These are phyloP conservation scores for Trichacis sp. DNA, from an alignment of 2,888 invertebrate genomes.

Conservation along the genomic window DNA sequence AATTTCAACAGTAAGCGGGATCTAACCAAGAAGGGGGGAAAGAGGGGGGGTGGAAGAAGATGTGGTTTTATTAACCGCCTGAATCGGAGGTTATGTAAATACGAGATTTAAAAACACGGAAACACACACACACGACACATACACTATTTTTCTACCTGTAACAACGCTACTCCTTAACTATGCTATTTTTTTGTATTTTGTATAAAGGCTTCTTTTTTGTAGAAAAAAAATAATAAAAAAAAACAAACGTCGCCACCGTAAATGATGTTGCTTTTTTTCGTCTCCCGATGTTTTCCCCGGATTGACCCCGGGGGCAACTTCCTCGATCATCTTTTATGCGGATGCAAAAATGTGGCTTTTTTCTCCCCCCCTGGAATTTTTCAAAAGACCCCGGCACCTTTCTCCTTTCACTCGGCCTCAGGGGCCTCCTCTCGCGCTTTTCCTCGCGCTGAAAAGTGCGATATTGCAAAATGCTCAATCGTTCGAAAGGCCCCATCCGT, in stretches of 20 bases:
- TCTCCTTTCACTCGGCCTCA: constrained; percentile 64
- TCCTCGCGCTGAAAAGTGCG: constrained; percentile 46
- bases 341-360: constrained; percentile 26
- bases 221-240: constrained; percentile 64
- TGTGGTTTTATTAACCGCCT: no score
- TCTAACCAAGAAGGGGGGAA: no score
- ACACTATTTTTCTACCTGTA: constrained; percentile 62
- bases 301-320: constrained; percentile 25
- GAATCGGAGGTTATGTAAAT: no score
- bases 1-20: no score
- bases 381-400: constrained; percentile 54
- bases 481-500: no score
- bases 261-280: no score
- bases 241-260: constrained; percentile 69
- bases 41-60: no score
- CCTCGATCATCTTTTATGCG: constrained; percentile 11
- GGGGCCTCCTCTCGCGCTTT: constrained; percentile 37
- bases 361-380: constrained; percentile 39
- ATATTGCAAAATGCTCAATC: constrained; percentile 47
- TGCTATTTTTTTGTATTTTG: constrained; percentile 68
- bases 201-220: constrained; percentile 70
- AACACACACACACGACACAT: constrained; percentile 49
- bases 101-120: no score
- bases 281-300: no score
- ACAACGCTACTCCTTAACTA: constrained; percentile 57